phyloP scores from a whole-genome alignment of 2,888 invertebrate species.

The Cacoxenus indagator region DNA sequence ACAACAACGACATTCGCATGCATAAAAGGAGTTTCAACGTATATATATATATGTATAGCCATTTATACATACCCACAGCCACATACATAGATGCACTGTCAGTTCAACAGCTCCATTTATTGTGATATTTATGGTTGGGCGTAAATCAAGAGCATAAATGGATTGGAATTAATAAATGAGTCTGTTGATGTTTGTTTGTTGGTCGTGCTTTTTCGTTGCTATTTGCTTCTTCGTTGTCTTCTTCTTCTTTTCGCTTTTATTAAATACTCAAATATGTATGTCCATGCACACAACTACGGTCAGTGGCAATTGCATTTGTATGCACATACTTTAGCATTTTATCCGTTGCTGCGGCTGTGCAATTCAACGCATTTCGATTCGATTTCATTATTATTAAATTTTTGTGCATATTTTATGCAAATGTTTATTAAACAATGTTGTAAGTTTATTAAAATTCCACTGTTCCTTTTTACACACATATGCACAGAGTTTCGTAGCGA shows the following conservation, averaged over 20 bases:
- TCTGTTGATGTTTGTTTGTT: slow-evolving; percentile 31
- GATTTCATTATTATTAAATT: slow-evolving; percentile 46
- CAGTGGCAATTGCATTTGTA: neutral
- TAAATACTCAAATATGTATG: slow-evolving; percentile 14
- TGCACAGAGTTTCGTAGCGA: neutral
- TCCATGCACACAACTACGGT: neutral
- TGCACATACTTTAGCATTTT: slow-evolving; percentile 2
- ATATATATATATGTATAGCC: neutral
- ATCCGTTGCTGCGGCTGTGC: neutral
- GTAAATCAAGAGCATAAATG: slow-evolving; percentile 66
- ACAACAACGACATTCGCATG: neutral
- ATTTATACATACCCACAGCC: too few species aligned
- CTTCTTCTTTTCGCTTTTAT: slow-evolving; percentile 26
- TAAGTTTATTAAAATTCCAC: slow-evolving; percentile 15
- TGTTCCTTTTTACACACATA: neutral
- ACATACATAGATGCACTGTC: neutral
- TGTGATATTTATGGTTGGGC: slow-evolving; percentile 54
- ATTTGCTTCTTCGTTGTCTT: slow-evolving; percentile 22
- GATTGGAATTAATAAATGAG: slow-evolving; percentile 67
- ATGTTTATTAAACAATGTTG: slow-evolving; percentile 48
- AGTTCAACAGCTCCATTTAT: slow-evolving; percentile 54
- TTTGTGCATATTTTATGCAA: slow-evolving; percentile 58
- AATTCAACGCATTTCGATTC: slow-evolving; percentile 28
- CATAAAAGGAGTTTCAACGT: neutral
- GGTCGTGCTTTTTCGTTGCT: neutral